Conservation (phyloP, 2,113 vertebrate genomes). For the Lagopus muta region DNA sequence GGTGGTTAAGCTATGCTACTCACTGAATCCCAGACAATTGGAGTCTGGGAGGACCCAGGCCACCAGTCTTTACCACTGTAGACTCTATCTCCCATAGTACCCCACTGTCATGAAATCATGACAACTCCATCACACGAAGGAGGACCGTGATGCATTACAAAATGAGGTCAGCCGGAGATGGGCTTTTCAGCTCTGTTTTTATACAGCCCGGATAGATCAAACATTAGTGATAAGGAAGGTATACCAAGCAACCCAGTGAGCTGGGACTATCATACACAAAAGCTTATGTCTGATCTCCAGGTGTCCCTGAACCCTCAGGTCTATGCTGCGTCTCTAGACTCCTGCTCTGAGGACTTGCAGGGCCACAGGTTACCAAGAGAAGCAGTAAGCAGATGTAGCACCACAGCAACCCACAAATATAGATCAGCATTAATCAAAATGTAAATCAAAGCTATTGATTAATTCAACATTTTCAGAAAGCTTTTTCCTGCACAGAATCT, state of each 20-base stretch:
- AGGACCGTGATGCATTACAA: not conserved
- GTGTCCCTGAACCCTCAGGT: not conserved
- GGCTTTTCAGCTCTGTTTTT: not conserved
- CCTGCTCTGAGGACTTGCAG: not conserved
- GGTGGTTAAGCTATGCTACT: not conserved
- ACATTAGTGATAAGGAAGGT: not conserved
- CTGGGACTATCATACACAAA: not conserved
- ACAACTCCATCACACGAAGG: not conserved
- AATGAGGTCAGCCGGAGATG: not conserved
- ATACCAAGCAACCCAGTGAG: not conserved
- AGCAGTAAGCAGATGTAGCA: not conserved
- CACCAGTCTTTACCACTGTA: not conserved
- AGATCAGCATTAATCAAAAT: not conserved
- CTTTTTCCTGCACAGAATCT: not conserved
- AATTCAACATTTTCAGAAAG: not conserved
- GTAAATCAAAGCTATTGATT: not conserved
- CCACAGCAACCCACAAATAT: not conserved
- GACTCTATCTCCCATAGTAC: not conserved
- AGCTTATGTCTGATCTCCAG: not conserved
- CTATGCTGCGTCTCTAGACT: not conserved
- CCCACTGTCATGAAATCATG: not conserved
- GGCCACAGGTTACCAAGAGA: not conserved
- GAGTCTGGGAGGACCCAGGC: not conserved
- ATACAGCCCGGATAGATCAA: not conserved
- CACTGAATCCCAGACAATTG: accelerated